Conservation (phyloP, 2,888 invertebrate species). For the Acleris emargana region DNA sequence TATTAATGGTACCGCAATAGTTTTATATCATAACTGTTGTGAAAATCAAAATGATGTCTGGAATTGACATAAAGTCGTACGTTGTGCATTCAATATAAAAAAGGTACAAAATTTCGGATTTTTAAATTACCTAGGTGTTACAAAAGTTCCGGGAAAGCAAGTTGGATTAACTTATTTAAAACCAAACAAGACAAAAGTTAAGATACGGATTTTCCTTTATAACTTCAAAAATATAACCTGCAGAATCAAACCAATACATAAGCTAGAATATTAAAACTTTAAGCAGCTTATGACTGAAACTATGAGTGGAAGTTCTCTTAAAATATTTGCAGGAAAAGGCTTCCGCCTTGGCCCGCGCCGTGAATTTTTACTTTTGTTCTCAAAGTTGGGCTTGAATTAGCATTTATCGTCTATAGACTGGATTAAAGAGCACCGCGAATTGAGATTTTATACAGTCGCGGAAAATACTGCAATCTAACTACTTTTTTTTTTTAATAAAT, state of each 20-base stretch:
- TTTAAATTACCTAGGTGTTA: too few species aligned
- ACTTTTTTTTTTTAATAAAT: not conserved
- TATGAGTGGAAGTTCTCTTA: constrained; percentile 50
- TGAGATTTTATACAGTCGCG: constrained; percentile 57
- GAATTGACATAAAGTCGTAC: too few species aligned
- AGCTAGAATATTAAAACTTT: constrained; percentile 36
- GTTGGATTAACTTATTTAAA: too few species aligned
- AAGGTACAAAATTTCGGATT: too few species aligned
- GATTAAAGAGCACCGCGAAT: constrained; percentile 59
- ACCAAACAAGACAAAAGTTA: too few species aligned
- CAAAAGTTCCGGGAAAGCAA: too few species aligned
- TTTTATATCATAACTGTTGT: too few species aligned
- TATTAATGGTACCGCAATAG: too few species aligned
- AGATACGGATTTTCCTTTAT: too few species aligned
- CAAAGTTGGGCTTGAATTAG: constrained; percentile 67
- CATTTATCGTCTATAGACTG: constrained; percentile 69
- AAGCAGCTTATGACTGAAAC: constrained; percentile 50
- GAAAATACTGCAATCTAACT: constrained; percentile 38
- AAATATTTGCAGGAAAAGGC: constrained; percentile 55
- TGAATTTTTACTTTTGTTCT: constrained; percentile 62
- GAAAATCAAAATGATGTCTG: too few species aligned
- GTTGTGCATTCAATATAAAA: too few species aligned
- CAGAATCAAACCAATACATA: constrained; percentile 27
- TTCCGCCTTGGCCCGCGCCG: constrained; percentile 50
- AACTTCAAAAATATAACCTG: not conserved